phyloP scores from a whole-genome alignment of 2,888 invertebrate genomes.

The Phyllotreta cruciferae region DNA sequence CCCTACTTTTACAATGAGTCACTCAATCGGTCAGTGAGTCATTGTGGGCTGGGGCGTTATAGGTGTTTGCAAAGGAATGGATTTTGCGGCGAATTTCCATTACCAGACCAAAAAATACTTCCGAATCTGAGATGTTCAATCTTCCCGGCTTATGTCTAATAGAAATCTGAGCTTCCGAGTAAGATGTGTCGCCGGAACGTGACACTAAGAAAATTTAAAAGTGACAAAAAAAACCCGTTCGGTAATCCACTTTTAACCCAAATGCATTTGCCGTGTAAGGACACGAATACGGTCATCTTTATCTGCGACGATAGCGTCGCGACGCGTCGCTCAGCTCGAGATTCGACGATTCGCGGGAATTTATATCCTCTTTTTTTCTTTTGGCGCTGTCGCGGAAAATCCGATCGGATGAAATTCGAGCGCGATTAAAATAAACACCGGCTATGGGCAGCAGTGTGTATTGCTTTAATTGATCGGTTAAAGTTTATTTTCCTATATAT shows the following conservation, averaged over 20 bases:
- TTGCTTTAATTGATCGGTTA: no score
- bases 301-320: conserved; percentile 46
- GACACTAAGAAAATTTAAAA: conserved; percentile 30
- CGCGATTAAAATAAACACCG: no score
- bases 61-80: no score
- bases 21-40: no score
- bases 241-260: conserved; percentile 56
- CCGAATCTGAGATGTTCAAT: no score
- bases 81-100: no score
- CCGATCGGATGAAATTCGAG: no score
- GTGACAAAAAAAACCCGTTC: conserved; percentile 44
- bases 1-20: no score
- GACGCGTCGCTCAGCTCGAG: conserved; percentile 28
- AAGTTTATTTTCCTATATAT: no score
- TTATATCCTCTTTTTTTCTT: conserved; percentile 26
- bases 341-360: conserved; percentile 23
- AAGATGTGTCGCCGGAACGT: conserved; percentile 22
- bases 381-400: not conserved
- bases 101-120: no score
- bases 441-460: no score
- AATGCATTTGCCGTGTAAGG: conserved; percentile 57
- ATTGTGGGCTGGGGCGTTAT: no score
- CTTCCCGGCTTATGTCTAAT: conserved; percentile 9
- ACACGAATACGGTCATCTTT: conserved; percentile 43
- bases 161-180: conserved; percentile 19